Base-by-base conservation (phyloP, 2,888 invertebrate species). In the Catocala nupta region DNA sequence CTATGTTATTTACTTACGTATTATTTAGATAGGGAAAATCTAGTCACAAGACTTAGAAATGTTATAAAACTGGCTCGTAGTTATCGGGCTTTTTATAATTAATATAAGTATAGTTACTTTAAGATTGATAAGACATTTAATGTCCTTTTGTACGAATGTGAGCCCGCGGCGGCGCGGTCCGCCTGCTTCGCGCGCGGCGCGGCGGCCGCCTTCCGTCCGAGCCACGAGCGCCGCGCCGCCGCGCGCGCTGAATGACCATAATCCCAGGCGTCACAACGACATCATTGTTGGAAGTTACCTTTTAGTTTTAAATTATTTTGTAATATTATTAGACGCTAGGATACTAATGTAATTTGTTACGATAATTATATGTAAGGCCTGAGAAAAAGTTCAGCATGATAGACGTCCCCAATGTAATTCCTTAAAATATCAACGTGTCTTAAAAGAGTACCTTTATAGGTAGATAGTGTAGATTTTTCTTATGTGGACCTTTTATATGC, bases 1-100 rank as follows among this genome's bases (percentile, higher is more conserved):
- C 94, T 94, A 93, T 92, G 91, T 93, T 93, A 90, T 91, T 91
- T 92, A 93, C 90, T 90, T 90, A 88, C 83, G 90, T 93, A 92
- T 90, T 92, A 90, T 88, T 90, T 91, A 90, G 87, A 82, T 93
- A 93, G 92, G 92, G 83, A 90, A 92, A 92, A 91, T 94, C 94
- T 94, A 94, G 94, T 94, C 94, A 94, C 88, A 90, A 91, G 94
- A 94, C 94, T 93, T 93, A 93, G 92, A 91, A 90, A 89, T 90
- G 88, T 92, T 84, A 83, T 78, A 89, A 88, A 90, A 89, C 88
- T 85, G 84, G 91, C 92, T 92, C 90, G 88, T 87, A 85, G 85
- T 77, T 84, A 76, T 86, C 88, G 92, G 90, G 90, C 85, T 86
- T 92, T 77, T 90, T 91, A 89, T 90, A 90, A 83, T 86, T 87